phyloP scores from a whole-genome alignment of 2,797 vertebrate genomes.

The Nannoperca obscura region DNA sequence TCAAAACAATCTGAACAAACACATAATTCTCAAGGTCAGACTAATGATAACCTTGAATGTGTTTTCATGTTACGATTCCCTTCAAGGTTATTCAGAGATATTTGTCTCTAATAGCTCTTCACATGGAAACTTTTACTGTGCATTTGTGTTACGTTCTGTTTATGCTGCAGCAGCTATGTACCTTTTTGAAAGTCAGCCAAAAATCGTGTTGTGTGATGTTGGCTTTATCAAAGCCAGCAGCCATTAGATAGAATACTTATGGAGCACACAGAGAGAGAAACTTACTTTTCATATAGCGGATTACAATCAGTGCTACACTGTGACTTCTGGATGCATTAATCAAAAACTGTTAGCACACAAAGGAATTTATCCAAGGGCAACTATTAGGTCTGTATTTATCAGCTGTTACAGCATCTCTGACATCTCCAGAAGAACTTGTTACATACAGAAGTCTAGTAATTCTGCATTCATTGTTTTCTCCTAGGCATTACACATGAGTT shows the following conservation, averaged over 20 bases:
- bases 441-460: slow-evolving; percentile 1
- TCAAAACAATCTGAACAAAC: neutral
- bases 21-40: slow-evolving; percentile 21
- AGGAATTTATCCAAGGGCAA: slow-evolving; percentile 58
- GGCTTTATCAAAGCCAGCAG: slow-evolving; percentile 61
- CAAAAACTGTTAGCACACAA: slow-evolving; percentile 44
- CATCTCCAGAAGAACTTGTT: slow-evolving; percentile 32
- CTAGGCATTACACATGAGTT: neutral
- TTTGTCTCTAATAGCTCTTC: slow-evolving; percentile 12
- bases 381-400: slow-evolving; percentile 55
- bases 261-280: slow-evolving; percentile 37
- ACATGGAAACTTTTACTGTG: neutral
- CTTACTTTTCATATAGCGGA: slow-evolving; percentile 52
- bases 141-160: slow-evolving; percentile 30
- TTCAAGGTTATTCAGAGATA: slow-evolving; percentile 20
- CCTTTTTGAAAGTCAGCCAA: slow-evolving; percentile 65
- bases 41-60: slow-evolving; percentile 9
- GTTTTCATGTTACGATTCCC: neutral
- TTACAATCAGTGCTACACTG: slow-evolving; percentile 54
- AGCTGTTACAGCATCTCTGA: slow-evolving; percentile 23
- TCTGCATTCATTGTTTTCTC: slow-evolving; percentile 8
- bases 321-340: slow-evolving; percentile 62
- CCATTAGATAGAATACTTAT: slow-evolving; percentile 52
- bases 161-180: slow-evolving; percentile 32
- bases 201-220: slow-evolving; percentile 51